Evolutionary conservation across 2,797 vertebrate species (phyloP).

Genomic region (Rhinogobio ventralis): DNA sequence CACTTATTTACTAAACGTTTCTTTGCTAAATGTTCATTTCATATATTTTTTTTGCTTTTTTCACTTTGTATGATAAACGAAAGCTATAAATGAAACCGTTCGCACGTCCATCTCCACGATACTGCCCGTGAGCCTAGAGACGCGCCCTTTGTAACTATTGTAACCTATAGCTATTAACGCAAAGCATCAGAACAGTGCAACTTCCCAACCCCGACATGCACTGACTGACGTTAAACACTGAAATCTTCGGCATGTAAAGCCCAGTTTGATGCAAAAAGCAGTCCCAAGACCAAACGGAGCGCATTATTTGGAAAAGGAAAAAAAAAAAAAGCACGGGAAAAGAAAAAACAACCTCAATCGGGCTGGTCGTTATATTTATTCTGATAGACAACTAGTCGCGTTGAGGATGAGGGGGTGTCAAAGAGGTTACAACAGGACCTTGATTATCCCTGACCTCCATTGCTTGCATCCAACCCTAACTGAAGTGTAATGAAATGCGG

Average conservation of each 20-base stretch:
- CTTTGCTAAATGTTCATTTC: constrained; percentile 38
- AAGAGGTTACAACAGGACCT: constrained; percentile 56
- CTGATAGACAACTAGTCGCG: constrained; percentile 21
- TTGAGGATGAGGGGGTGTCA: constrained; percentile 43
- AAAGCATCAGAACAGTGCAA: constrained; percentile 68
- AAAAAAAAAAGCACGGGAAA: constrained; percentile 21
- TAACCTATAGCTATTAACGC: constrained; percentile 68
- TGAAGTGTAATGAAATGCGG: constrained; percentile 61
- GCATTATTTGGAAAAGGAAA: neutral
- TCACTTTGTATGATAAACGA: constrained; percentile 70
- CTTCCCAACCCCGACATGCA: constrained; percentile 74
- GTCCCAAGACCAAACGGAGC: constrained; percentile 15
- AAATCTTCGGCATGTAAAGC: constrained; percentile 48
- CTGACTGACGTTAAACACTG: constrained; percentile 64
- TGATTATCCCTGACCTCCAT: constrained; percentile 52
- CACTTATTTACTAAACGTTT: constrained; percentile 63
- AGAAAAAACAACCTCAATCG: constrained; percentile 45
- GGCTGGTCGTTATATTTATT: constrained; percentile 43
- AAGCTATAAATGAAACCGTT: constrained; percentile 70
- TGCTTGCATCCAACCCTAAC: constrained; percentile 46
- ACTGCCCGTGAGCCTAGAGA: constrained; percentile 77
- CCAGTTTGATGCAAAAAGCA: constrained; percentile 40
- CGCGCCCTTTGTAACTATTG: constrained; percentile 74
- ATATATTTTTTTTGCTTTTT: constrained; percentile 60
- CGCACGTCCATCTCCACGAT: constrained; percentile 69